These are phyloP conservation scores for Gorsachius magnificus DNA, from an alignment of 2,797 vertebrate genomes.

Conservation along the genomic window DNA sequence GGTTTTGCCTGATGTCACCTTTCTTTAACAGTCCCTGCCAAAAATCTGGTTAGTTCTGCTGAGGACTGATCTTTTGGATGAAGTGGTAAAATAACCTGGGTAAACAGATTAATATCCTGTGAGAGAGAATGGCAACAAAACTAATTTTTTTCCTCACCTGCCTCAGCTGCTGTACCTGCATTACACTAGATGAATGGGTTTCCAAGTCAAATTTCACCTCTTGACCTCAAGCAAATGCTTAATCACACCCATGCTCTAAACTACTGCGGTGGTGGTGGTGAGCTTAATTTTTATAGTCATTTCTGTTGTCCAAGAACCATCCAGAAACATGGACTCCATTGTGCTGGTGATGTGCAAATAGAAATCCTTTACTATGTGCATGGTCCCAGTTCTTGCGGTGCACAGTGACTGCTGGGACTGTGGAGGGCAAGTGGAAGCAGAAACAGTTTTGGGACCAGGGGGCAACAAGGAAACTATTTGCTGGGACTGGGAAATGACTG, in stretches of 20 bases:
- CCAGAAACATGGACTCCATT: not conserved
- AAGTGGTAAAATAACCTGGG: not conserved
- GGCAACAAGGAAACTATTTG: not conserved
- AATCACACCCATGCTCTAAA: not conserved
- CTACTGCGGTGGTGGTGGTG: not conserved
- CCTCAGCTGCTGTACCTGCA: not conserved
- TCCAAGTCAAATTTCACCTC: not conserved
- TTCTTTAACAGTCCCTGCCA: slow-evolving; percentile 24
- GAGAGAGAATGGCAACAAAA: not conserved
- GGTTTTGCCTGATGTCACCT: slow-evolving; percentile 61
- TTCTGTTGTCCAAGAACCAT: not conserved
- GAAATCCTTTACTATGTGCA: not conserved
- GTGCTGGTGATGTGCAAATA: not conserved
- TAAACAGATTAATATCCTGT: slow-evolving; percentile 11
- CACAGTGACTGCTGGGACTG: rapidly evolving
- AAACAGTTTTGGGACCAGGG: not conserved
- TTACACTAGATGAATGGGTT: not conserved
- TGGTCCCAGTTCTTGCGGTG: rapidly evolving
- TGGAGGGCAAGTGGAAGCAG: not conserved
- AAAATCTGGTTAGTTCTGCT: slow-evolving; percentile 17
- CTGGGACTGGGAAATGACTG: not conserved
- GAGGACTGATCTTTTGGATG: not conserved
- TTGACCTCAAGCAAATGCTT: not conserved
- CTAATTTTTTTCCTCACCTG: not conserved
- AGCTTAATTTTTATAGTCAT: not conserved